phyloP scores from a whole-genome alignment of 2,113 vertebrate genomes.

The Psephotus haematonotus region DNA sequence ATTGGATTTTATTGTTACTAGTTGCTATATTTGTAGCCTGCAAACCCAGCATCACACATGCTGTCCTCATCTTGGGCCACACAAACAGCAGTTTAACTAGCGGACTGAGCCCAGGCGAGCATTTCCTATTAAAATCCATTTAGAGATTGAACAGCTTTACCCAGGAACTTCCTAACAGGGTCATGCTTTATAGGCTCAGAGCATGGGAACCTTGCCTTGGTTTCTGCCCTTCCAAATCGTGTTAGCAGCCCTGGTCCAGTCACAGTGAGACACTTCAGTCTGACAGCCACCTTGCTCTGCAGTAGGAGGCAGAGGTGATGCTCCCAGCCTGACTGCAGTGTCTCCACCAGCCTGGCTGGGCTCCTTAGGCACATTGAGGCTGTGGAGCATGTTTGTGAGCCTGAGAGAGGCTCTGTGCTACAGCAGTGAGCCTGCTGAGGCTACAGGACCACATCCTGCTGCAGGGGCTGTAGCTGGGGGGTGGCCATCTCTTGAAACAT shows the following conservation, averaged over 20 bases:
- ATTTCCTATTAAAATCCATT: not conserved
- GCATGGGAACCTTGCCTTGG: not conserved
- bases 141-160: not conserved
- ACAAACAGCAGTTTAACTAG: not conserved
- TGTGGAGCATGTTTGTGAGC: not conserved
- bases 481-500: not conserved
- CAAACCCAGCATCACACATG: not conserved
- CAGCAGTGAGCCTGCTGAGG: not conserved
- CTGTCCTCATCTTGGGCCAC: not conserved
- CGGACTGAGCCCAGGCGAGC: fast-evolving
- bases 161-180: not conserved
- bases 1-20: not conserved
- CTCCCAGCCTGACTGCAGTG: not conserved
- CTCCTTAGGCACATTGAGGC: not conserved
- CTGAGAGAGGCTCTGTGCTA: not conserved
- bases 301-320: conserved; percentile 22
- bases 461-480: not conserved
- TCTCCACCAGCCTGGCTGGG: not conserved
- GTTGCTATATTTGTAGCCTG: not conserved
- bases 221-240: not conserved
- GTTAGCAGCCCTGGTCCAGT: not conserved
- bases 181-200: not conserved
- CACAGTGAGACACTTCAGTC: not conserved
- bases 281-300: not conserved
- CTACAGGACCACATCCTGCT: conserved; percentile 52